phyloP scores from a whole-genome alignment of 2,888 invertebrate species.

The Brachyptera putata region DNA sequence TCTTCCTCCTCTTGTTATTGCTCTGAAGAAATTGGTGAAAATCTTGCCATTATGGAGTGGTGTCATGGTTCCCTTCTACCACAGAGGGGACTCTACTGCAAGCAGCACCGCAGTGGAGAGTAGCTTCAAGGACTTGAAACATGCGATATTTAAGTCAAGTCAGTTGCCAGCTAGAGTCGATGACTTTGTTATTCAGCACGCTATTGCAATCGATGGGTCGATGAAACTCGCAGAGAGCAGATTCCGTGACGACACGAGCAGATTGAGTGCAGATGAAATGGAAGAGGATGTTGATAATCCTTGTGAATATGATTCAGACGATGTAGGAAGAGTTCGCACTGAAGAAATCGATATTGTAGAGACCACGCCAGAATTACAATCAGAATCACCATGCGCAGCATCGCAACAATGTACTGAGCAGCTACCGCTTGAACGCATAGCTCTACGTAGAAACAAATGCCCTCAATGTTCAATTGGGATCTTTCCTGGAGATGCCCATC shows the following conservation, averaged over 20 bases:
- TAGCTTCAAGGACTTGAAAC: constrained; percentile 31
- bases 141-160: constrained; percentile 27
- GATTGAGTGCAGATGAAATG: no score
- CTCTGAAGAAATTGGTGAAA: constrained; percentile 27
- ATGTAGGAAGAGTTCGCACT: no score
- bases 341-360: no score
- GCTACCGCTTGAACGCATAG: no score
- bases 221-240: constrained; percentile 30
- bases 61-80: constrained; percentile 27
- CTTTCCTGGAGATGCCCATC: not conserved
- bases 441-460: no score
- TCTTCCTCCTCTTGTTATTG: constrained; percentile 27
- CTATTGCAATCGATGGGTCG: constrained; percentile 29
- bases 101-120: constrained; percentile 32
- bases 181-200: constrained; percentile 28
- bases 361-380: no score
- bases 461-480: not conserved
- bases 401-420: no score
- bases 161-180: constrained; percentile 29
- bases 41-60: constrained; percentile 29
- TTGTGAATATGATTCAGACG: no score
- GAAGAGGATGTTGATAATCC: no score
- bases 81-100: constrained; percentile 11
- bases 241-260: no score
- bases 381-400: no score